Conservation (phyloP, 2,888 invertebrate genomes). For the Frankliniella fusca region DNA sequence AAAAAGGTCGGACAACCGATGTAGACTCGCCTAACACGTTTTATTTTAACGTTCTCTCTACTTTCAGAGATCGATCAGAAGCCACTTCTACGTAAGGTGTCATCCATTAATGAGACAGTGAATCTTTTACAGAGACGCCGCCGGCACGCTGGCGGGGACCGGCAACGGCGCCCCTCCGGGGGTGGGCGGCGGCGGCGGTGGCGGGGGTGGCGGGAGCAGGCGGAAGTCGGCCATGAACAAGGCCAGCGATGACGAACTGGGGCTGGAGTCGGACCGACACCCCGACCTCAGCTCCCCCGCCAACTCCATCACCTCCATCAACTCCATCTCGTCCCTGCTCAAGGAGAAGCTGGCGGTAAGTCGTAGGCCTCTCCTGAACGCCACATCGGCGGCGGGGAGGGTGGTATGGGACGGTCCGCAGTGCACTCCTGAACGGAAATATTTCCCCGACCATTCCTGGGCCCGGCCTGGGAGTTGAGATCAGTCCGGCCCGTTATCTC, state of each 20-base stretch:
- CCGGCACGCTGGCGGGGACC: conserved; percentile 37
- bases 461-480: not conserved
- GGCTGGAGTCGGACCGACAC: not conserved
- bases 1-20: too few relatives aligned
- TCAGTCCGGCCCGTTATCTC: not conserved
- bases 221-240: conserved; percentile 47
- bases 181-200: conserved; percentile 50
- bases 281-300: conserved; percentile 55
- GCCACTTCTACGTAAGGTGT: too few relatives aligned
- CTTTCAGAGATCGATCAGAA: too few relatives aligned
- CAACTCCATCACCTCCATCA: conserved; percentile 78
- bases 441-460: too few relatives aligned
- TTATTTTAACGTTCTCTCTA: too few relatives aligned
- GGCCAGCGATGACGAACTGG: conserved; percentile 45
- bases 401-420: too few relatives aligned
- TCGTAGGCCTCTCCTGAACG: not conserved
- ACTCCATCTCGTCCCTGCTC: conserved; percentile 76
- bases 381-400: too few relatives aligned
- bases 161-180: conserved; percentile 49
- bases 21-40: too few relatives aligned
- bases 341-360: conserved; percentile 75
- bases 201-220: conserved; percentile 44
- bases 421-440: too few relatives aligned
- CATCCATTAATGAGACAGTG: too few relatives aligned
- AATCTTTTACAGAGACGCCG: not conserved